Evolutionary conservation across 2,797 vertebrate genomes (phyloP), one percentile per base, ranked within the genome.

Genomic region (Poeciliopsis presidionis): DNA sequence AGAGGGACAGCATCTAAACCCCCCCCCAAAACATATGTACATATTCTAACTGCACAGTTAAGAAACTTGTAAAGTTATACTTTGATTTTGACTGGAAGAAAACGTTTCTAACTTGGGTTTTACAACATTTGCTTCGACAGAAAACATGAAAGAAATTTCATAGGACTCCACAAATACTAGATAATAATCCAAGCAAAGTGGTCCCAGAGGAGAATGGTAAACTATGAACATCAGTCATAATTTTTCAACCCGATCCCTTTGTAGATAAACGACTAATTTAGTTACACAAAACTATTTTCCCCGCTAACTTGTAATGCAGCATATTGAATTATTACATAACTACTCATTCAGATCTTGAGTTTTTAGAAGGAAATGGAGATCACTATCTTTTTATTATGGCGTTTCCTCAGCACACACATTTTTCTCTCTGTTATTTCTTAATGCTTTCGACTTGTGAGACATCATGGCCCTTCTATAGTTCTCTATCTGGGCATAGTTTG

Each of bases 41-140:
- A 25, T 53, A 53, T 53, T 84, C 55, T 75, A 41, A 41, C 16
- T 30, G 59, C 18, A 30, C 51, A 73, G 46, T 77, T 79, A 75
- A 84, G 57, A 79, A 55, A 61, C 5, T 30, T 36, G 33, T 18
- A n/a, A 47, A 69, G 33, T 76, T 41, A 25, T 41, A 16, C 22
- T 41, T 51, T 9, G 20, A 12, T 36, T 22, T 65, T 39, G 39
- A 69, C 39, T 41, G 25, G 41, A 69, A 45, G 22, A 55, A 41
- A 51, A 22, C 0, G 47, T 43, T 76, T 55, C 11, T 30, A 53
- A 71, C 2, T 77, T 43, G 18, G 36, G 8, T 6, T 22, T 39
- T 33, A 41, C 8, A 41, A 16, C 16, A 16, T 51, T 76, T 28
- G 61, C 61, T 33, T 43, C 51, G 30, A 67, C 2, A 7, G 30